A percentile compares a stretch with the other conserved stretches of the same genome.
Conservation (phyloP, 2,888 invertebrate species). For the Ptychoptera contaminata region DNA sequence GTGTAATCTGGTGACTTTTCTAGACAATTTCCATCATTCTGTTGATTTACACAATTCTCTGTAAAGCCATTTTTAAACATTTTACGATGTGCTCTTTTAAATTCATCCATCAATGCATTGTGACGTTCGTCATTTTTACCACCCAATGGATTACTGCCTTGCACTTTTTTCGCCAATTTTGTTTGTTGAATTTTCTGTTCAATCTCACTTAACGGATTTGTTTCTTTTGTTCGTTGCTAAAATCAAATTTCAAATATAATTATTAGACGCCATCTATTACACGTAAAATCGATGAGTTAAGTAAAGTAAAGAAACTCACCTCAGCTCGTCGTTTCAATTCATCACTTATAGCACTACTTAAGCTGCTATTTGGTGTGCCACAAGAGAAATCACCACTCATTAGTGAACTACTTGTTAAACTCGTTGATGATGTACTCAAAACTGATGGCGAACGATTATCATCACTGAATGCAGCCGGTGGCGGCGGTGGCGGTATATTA, state of each 20-base stretch:
- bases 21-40: neutral
- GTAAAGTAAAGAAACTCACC: constrained; percentile 26
- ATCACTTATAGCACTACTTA: constrained; percentile 53
- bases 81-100: constrained; percentile 71
- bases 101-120: constrained; percentile 73
- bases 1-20: neutral
- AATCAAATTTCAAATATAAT: constrained; percentile 3
- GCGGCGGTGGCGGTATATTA: constrained; percentile 25
- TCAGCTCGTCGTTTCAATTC: constrained; percentile 52
- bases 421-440: constrained; percentile 11
- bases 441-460: constrained; percentile 8
- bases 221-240: constrained; percentile 8
- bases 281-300: neutral
- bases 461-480: constrained; percentile 13
- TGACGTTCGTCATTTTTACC: constrained; percentile 50
- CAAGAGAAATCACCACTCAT: constrained; percentile 9
- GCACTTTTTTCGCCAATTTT: constrained; percentile 1
- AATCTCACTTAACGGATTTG: constrained; percentile 4
- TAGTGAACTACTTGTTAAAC: constrained; percentile 15
- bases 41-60: constrained; percentile 7
- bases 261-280: neutral
- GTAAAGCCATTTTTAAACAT: constrained; percentile 52
- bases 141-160: constrained; percentile 12
- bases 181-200: constrained; percentile 3
- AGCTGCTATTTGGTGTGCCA: constrained; percentile 30